phyloP scores from a whole-genome alignment of 2,797 vertebrate genomes.

The Galaxias olidus region DNA sequence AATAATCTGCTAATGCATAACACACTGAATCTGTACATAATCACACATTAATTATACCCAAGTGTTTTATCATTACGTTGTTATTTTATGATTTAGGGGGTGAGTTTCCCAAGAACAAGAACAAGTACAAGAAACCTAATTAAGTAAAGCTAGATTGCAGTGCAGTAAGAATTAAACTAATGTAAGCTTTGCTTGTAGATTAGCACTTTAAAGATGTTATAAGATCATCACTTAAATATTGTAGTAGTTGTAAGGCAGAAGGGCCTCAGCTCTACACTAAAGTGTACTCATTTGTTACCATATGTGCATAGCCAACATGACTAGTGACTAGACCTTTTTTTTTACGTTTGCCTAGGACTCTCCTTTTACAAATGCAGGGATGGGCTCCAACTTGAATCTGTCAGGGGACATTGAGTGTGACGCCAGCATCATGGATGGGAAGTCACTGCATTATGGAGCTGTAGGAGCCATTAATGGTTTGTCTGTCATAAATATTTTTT shows the following conservation, averaged over 20 bases:
- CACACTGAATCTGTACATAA: neutral
- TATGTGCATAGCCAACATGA: neutral
- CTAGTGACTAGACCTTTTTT: too few species aligned
- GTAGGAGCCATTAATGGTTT: conserved; percentile 91
- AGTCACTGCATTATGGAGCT: conserved; percentile 94
- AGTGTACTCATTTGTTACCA: neutral
- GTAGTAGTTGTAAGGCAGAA: neutral
- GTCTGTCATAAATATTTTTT: too few species aligned
- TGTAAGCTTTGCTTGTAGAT: conserved; percentile 2
- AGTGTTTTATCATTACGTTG: conserved; percentile 25
- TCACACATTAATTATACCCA: conserved; percentile 19
- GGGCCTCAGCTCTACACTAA: neutral
- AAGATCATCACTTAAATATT: neutral
- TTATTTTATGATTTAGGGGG: conserved; percentile 33
- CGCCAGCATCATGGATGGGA: conserved; percentile 99
- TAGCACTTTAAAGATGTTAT: neutral
- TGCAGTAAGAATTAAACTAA: conserved; percentile 7
- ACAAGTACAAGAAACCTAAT: conserved; percentile 21
- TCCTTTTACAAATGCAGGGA: conserved; percentile 97
- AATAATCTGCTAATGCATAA: neutral
- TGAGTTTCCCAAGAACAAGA: conserved; percentile 22
- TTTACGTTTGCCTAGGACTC: conserved; percentile 82
- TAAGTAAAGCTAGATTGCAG: conserved; percentile 7
- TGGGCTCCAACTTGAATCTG: conserved; percentile 97
- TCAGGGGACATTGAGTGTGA: conserved; percentile 97